Conservation (phyloP, 2,888 invertebrate genomes). For the Chromoteleia sp. region DNA sequence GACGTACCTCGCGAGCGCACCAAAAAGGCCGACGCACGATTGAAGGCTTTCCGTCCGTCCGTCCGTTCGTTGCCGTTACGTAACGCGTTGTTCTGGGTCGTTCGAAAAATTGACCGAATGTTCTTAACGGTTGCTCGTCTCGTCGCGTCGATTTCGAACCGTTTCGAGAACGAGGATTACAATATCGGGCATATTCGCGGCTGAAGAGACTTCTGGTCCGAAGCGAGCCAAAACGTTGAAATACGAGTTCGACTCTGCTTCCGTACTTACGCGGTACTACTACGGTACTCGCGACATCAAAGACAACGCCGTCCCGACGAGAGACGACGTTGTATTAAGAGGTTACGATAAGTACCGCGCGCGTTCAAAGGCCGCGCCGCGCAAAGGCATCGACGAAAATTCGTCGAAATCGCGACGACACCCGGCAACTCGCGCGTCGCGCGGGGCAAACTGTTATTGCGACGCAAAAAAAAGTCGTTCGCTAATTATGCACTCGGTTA, state of each 20-base stretch:
- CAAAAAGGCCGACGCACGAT: too few relatives aligned
- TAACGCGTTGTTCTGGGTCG: too few relatives aligned
- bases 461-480: too few relatives aligned
- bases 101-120: too few relatives aligned
- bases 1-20: too few relatives aligned
- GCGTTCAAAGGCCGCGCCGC: constrained; percentile 36
- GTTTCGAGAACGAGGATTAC: too few relatives aligned
- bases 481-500: constrained; percentile 19
- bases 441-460: too few relatives aligned
- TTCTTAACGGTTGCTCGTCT: too few relatives aligned
- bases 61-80: too few relatives aligned
- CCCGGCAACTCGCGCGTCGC: not conserved
- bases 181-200: constrained; percentile 4
- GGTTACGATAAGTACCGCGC: constrained; percentile 54
- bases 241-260: constrained; percentile 49
- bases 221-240: constrained; percentile 38
- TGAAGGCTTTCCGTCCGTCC: too few relatives aligned
- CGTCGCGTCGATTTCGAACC: too few relatives aligned
- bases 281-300: constrained; percentile 60
- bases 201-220: constrained; percentile 30
- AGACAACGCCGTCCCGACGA: constrained; percentile 51
- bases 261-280: constrained; percentile 53
- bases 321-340: constrained; percentile 61
- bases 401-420: constrained; percentile 1
- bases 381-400: constrained; percentile 8